A percentile compares a stretch with the other conserved stretches of the same genome.
These are phyloP conservation scores for Huso huso DNA, from an alignment of 2,797 vertebrate genomes.

Conservation along the genomic window DNA sequence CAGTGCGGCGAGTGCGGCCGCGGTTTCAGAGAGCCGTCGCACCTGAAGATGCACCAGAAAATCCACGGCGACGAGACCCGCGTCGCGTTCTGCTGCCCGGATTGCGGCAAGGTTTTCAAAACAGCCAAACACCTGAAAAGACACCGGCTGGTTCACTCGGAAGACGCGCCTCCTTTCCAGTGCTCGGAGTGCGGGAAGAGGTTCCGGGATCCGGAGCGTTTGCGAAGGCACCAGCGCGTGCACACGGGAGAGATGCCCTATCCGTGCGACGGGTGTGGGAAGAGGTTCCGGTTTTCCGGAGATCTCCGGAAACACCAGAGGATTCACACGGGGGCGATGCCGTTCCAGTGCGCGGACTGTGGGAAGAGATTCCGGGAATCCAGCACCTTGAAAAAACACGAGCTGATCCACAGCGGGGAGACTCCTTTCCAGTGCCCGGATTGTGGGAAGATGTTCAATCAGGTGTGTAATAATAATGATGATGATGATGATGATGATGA, in stretches of 20 bases:
- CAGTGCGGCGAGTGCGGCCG: background rate
- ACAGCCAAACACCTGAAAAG: background rate
- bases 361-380: too few relatives aligned
- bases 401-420: conserved; percentile 9
- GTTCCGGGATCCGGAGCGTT: background rate
- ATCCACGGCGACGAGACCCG: background rate
- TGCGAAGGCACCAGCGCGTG: conserved; percentile 45
- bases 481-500: too few relatives aligned
- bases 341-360: too few relatives aligned
- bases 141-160: background rate
- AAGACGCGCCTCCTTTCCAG: background rate
- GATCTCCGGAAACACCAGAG: conserved; percentile 15
- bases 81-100: background rate
- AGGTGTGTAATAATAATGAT: too few relatives aligned
- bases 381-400: background rate
- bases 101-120: background rate
- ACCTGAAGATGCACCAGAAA: background rate
- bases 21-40: background rate
- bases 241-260: conserved; percentile 49
- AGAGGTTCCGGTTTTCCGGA: conserved; percentile 44
- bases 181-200: background rate
- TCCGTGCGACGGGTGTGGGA: conserved; percentile 38
- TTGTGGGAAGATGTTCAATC: conserved; percentile 43
- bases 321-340: too few relatives aligned
- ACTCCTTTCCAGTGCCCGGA: conserved; percentile 23